These are phyloP conservation scores for Lytechinus variegatus DNA, from an alignment of 35 echinoderm and acorn worm genomes.

Conservation along the genomic window DNA sequence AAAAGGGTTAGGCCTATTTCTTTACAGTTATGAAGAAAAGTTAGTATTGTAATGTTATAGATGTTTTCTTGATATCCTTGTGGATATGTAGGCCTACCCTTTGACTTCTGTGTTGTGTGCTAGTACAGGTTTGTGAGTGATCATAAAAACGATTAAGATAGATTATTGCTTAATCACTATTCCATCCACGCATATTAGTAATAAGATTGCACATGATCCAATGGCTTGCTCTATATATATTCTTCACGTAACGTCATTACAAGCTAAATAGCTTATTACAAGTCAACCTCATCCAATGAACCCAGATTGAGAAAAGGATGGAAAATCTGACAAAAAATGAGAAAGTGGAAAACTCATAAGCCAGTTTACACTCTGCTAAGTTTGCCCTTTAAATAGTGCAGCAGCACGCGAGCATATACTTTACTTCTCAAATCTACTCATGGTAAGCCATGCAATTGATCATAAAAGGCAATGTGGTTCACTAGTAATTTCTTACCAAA, in stretches of 20 bases:
- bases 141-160: background rate
- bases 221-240: background rate
- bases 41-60: no score
- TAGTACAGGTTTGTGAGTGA: background rate
- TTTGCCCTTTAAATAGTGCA: background rate
- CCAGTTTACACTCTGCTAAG: background rate
- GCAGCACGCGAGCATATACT: background rate
- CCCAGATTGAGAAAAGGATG: background rate
- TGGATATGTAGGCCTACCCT: background rate
- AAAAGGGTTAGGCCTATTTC: no score
- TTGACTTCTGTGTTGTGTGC: background rate
- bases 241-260: background rate
- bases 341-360: background rate
- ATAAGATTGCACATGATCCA: background rate
- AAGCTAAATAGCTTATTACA: background rate
- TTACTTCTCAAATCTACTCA: background rate
- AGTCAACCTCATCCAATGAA: background rate
- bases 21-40: no score
- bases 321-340: background rate
- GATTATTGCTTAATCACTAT: background rate
- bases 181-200: constrained; percentile 11
- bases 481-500: background rate
- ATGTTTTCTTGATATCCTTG: background rate
- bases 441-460: background rate
- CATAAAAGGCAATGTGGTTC: background rate